phyloP scores from a whole-genome alignment of 2,113 vertebrate species.

The Barbus barbus region DNA sequence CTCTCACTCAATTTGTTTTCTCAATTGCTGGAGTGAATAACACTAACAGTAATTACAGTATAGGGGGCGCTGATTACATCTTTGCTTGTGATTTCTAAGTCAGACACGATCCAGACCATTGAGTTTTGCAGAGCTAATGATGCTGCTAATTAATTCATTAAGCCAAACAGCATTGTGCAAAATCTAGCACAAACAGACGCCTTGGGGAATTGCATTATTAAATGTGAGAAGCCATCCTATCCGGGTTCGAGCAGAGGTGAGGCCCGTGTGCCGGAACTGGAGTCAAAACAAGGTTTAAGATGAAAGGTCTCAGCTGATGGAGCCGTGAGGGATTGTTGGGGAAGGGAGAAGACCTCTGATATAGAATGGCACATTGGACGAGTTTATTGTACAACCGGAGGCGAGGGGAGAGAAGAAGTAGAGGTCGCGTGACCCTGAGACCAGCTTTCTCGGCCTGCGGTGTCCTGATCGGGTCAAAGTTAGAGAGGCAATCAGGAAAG shows the following conservation, averaged over 20 bases:
- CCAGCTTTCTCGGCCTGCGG: not conserved
- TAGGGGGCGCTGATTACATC: constrained; percentile 45
- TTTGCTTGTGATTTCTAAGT: constrained; percentile 44
- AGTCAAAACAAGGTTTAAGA: constrained; percentile 14
- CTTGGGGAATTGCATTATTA: constrained; percentile 32
- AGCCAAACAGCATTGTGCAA: constrained; percentile 19
- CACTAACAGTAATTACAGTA: constrained; percentile 37
- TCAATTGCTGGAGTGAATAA: constrained; percentile 18
- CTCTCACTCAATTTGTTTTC: constrained; percentile 27
- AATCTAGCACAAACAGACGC: constrained; percentile 23
- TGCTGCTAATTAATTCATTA: constrained; percentile 54
- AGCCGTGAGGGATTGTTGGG: not conserved
- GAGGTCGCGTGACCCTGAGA: not conserved
- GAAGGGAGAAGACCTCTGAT: not conserved
- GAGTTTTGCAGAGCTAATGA: constrained; percentile 47
- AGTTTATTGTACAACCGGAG: not conserved
- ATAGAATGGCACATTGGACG: not conserved
- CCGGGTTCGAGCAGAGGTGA: constrained; percentile 8
- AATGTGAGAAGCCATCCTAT: not conserved
- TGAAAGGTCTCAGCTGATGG: constrained; percentile 10
- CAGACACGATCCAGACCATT: constrained; percentile 49
- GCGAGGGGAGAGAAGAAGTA: constrained; percentile 11
- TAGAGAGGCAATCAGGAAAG: constrained; percentile 44
- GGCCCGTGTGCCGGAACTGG: not conserved
- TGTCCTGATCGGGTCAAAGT: constrained; percentile 31